Conservation (phyloP, 2,888 invertebrate species). For the Gortyna flavago region DNA sequence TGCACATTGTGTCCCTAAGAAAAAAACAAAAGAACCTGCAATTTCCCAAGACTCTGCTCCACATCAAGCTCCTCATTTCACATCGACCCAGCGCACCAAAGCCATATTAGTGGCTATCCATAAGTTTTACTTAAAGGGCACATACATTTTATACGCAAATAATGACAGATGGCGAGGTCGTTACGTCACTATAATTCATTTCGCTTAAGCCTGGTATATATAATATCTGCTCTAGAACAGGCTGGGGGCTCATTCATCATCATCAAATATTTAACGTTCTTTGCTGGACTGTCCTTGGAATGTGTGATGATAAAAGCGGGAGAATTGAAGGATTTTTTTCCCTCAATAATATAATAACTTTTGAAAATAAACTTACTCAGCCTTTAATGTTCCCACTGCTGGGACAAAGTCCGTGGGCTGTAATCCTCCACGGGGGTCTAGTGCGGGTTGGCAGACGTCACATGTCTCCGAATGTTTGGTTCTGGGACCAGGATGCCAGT, state of each 20-base stretch:
- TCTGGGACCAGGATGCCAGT: too few species aligned
- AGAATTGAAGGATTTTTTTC: neutral
- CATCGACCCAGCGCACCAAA: neutral
- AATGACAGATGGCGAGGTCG: constrained; percentile 51
- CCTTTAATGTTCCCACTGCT: too few species aligned
- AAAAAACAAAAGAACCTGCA: neutral
- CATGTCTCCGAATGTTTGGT: too few species aligned
- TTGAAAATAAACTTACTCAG: too few species aligned
- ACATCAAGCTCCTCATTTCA: constrained; percentile 5
- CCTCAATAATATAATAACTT: too few species aligned
- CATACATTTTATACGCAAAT: constrained; percentile 60
- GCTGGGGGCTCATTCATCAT: constrained; percentile 34
- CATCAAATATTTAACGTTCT: constrained; percentile 51
- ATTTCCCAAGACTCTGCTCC: constrained; percentile 21
- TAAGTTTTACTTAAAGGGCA: constrained; percentile 51
- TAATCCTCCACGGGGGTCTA: too few species aligned
- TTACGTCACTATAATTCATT: constrained; percentile 53
- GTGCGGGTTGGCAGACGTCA: too few species aligned
- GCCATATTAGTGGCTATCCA: constrained; percentile 28
- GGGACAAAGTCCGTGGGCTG: too few species aligned
- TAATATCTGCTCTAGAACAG: constrained; percentile 35
- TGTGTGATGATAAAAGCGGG: neutral
- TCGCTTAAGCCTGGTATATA: constrained; percentile 35
- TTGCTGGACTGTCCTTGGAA: constrained; percentile 25
- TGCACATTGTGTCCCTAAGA: too few species aligned